Conservation (phyloP, 2,797 vertebrate genomes). For the Trachops cirrhosus region DNA sequence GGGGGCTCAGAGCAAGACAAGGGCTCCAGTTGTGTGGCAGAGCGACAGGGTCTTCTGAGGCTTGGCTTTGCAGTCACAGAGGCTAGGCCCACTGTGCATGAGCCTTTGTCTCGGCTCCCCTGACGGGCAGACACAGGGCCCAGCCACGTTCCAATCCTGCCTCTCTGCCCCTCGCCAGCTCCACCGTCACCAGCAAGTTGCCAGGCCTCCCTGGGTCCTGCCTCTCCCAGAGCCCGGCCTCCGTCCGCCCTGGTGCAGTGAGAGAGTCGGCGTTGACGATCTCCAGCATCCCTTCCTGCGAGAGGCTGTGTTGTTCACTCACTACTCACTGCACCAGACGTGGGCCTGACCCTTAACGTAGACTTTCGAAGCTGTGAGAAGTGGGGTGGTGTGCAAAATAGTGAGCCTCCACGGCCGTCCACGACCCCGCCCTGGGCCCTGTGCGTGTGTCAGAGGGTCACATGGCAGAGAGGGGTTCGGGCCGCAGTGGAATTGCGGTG, state of each 20-base stretch:
- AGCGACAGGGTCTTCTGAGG: not conserved
- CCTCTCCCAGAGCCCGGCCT: not conserved
- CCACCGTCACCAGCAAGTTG: not conserved
- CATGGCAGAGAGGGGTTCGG: not conserved
- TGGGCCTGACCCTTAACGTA: not conserved
- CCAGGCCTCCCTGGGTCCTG: not conserved
- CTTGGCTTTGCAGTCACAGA: not conserved
- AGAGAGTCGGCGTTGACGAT: not conserved
- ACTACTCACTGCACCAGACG: no score
- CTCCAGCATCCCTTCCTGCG: not conserved
- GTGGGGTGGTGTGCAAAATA: not conserved
- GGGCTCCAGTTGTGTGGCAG: rapidly evolving
- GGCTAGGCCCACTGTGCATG: rapidly evolving
- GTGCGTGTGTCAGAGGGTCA: not conserved
- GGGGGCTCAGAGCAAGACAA: not conserved
- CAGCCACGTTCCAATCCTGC: not conserved
- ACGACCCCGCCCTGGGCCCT: not conserved
- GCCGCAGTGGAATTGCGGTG: not conserved
- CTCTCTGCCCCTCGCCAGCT: not conserved
- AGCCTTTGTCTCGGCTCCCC: not conserved
- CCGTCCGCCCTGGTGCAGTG: not conserved
- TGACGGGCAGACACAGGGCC: not conserved
- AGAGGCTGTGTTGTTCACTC: not conserved
- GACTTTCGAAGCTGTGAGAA: not conserved
- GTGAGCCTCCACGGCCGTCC: no score